Percentiles rank a stretch among this genome's conserved stretches.
phyloP scores from a whole-genome alignment of 2,797 vertebrate genomes.

The Aselliscus stoliczkanus region DNA sequence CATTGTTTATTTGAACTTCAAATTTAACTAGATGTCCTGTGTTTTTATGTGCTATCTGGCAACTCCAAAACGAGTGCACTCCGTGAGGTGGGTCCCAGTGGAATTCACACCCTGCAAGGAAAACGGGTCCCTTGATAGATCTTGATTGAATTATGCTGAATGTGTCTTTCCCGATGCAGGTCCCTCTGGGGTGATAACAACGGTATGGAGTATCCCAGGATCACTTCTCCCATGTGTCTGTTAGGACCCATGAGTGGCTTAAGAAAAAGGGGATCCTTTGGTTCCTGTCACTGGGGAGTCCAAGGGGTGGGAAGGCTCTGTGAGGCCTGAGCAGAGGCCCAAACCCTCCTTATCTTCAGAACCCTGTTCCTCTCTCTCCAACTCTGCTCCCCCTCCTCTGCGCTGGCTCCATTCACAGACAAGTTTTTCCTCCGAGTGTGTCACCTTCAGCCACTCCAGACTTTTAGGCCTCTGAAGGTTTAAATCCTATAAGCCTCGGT shows the following conservation, averaged over 20 bases:
- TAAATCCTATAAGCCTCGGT: background rate
- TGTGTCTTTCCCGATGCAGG: background rate
- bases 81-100: fast-evolving
- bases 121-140: background rate
- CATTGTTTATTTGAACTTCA: background rate
- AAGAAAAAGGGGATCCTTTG: background rate
- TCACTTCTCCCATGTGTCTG: background rate
- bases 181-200: background rate
- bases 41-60: background rate
- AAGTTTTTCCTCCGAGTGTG: fast-evolving
- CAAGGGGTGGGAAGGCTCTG: background rate
- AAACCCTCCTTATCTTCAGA: background rate
- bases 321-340: background rate
- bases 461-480: fast-evolving
- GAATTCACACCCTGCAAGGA: background rate
- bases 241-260: background rate
- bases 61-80: background rate
- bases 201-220: background rate
- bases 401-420: background rate
- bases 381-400: background rate
- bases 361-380: background rate
- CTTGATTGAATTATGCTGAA: background rate
- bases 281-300: background rate
- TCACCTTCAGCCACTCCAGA: fast-evolving
- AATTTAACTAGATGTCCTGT: background rate